Base-by-base conservation (phyloP, 2,888 invertebrate genomes). In the Apomyelois bistriatella region DNA sequence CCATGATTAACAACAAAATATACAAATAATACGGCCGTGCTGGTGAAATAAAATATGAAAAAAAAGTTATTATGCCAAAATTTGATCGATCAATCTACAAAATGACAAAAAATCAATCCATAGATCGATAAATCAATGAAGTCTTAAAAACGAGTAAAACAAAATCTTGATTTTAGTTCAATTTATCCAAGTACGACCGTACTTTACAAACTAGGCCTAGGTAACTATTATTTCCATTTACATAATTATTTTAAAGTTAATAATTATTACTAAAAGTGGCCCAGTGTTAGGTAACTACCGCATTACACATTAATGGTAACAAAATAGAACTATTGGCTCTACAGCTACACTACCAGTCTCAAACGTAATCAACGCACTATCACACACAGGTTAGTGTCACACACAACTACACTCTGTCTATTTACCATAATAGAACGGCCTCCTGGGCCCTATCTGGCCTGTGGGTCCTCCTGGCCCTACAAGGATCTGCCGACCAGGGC, bases 401-500 rank as follows among this genome's bases (percentile, higher is more conserved):
- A 48, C 57, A 59, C 40, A 46, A 10, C 52, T 50, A 63, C 65
- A 64, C 61, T 65, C 61, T 55, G 54, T 58, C 55, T 66, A 90
- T 78, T 71, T 78, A 74, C 91, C 91, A 51, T 90, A 92, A 58
- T 60, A 60, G 48, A 57, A 69, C 30, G 68, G 79, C 55, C 69
- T 63, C 42, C 71, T 70, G 0, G 85, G 82, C 3, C 89, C 82
- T 53, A 83, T 76, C 9, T 64, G 64, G 2, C 85, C 87, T 0
- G 81, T 80, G 16, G 86, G 86, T 1, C 88, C 88, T 0, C 90
- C 91, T 0, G 92, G 91, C 1, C 92, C 92, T 4, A 87, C 87
- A 12, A 92, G 66, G n/a, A 92, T 68, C 13, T 56, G 48, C 78
- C 90, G 65, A 8, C 65, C 65, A 16, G 72, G 69, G 8, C 64